Evolutionary conservation across 2,113 vertebrate species (phyloP).

Genomic region (Macrotus californicus): DNA sequence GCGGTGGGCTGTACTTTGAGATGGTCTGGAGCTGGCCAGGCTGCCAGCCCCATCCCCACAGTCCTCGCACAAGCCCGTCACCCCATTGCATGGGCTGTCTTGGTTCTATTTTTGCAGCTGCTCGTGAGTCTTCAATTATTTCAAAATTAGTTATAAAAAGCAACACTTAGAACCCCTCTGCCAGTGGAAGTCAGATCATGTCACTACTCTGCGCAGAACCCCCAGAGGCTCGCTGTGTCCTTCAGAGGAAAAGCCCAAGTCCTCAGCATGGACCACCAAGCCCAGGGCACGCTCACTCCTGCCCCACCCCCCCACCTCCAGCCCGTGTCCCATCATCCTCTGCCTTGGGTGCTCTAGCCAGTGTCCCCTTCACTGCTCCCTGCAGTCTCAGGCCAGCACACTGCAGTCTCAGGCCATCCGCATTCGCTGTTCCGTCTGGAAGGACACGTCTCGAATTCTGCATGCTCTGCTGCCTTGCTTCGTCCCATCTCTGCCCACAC

Average conservation of each 20-base stretch:
- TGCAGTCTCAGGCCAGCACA: rapidly evolving
- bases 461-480: not conserved
- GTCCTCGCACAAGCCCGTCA: not conserved
- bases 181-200: not conserved
- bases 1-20: not conserved
- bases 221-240: not conserved
- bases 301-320: rapidly evolving
- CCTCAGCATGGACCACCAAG: not conserved
- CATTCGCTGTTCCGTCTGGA: no score
- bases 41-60: rapidly evolving
- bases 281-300: no score
- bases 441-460: not conserved
- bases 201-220: not conserved
- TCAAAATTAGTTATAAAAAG: not conserved
- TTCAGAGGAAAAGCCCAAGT: not conserved
- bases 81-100: not conserved
- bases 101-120: not conserved
- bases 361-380: no score
- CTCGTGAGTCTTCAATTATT: not conserved
- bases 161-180: not conserved
- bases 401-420: not conserved
- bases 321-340: not conserved
- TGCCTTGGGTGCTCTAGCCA: not conserved
- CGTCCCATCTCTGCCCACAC: not conserved
- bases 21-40: not conserved